phyloP scores from a whole-genome alignment of 2,797 vertebrate species.

The Hipposideros larvatus region DNA sequence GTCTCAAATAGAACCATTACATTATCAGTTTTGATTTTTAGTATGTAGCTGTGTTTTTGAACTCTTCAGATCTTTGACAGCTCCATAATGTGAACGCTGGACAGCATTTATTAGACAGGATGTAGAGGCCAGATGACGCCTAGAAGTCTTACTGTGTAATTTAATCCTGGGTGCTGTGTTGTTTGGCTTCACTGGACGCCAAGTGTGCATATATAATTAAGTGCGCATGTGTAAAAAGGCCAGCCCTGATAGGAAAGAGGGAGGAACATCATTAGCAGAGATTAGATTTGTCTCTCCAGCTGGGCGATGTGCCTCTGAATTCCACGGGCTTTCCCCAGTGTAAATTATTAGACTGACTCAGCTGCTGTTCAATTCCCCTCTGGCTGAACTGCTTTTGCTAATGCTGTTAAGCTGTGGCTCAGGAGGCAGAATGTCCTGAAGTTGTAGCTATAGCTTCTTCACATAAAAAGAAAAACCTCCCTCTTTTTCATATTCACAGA shows the following conservation, averaged over 20 bases:
- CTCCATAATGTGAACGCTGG: conserved; percentile 26
- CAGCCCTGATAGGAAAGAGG: conserved; percentile 12
- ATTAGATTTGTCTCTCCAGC: conserved; percentile 67
- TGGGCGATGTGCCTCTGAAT: conserved; percentile 78
- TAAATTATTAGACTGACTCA: conserved; percentile 71
- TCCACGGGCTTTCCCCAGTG: conserved; percentile 80
- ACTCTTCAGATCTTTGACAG: conserved; percentile 27
- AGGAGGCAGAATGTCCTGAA: not conserved
- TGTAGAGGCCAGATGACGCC: conserved; percentile 65
- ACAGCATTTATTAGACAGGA: conserved; percentile 48
- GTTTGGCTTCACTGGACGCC: conserved; percentile 11
- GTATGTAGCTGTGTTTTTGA: conserved; percentile 35
- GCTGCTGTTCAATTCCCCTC: conserved; percentile 24
- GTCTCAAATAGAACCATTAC: conserved; percentile 20
- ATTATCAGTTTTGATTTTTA: conserved; percentile 33
- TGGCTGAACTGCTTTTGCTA: conserved; percentile 57
- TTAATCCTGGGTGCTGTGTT: conserved; percentile 41
- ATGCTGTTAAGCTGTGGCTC: conserved; percentile 57
- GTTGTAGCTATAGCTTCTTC: conserved; percentile 45
- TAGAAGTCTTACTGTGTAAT: conserved; percentile 74
- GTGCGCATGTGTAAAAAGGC: conserved; percentile 65
- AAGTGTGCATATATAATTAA: conserved; percentile 70
- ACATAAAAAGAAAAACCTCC: not conserved
- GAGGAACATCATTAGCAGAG: conserved; percentile 74
- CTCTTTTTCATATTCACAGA: not conserved